These are phyloP conservation scores for Gymnothorax reevesii DNA, from an alignment of 2,797 vertebrate species.

Conservation along the genomic window DNA sequence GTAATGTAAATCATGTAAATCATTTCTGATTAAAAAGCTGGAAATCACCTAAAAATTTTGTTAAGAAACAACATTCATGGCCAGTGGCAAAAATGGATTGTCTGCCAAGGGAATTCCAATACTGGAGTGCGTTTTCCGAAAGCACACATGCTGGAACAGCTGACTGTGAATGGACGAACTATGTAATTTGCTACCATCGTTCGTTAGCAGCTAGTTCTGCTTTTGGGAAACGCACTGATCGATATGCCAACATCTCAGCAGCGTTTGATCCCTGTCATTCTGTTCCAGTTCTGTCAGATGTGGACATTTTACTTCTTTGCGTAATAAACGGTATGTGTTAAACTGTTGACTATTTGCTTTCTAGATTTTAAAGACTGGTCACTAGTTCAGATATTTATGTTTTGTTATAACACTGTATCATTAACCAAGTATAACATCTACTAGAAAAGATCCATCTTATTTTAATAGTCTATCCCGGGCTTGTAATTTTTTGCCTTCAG, in stretches of 20 bases:
- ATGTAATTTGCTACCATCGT: too few relatives aligned
- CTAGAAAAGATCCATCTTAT: not conserved
- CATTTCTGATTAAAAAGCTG: too few relatives aligned
- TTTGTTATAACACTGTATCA: not conserved
- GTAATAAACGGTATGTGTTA: not conserved
- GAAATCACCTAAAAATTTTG: not conserved
- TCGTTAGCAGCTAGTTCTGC: too few relatives aligned
- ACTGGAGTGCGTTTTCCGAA: not conserved
- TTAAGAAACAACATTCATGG: not conserved
- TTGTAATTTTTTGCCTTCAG: not conserved
- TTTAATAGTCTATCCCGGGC: too few relatives aligned
- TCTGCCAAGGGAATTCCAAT: not conserved
- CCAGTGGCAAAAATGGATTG: not conserved
- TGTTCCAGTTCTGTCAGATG: not conserved
- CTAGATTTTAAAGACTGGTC: too few relatives aligned
- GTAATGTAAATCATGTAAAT: too few relatives aligned
- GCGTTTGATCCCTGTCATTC: not conserved
- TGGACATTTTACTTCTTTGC: not conserved
- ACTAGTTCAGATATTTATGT: not conserved
- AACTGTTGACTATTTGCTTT: not conserved
- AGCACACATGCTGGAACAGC: too few relatives aligned
- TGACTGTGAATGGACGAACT: too few relatives aligned
- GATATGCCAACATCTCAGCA: too few relatives aligned
- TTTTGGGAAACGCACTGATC: too few relatives aligned
- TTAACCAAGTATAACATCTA: not conserved